phyloP scores from a whole-genome alignment of 2,888 invertebrate genomes.

The Leptodirus hochenwartii region DNA sequence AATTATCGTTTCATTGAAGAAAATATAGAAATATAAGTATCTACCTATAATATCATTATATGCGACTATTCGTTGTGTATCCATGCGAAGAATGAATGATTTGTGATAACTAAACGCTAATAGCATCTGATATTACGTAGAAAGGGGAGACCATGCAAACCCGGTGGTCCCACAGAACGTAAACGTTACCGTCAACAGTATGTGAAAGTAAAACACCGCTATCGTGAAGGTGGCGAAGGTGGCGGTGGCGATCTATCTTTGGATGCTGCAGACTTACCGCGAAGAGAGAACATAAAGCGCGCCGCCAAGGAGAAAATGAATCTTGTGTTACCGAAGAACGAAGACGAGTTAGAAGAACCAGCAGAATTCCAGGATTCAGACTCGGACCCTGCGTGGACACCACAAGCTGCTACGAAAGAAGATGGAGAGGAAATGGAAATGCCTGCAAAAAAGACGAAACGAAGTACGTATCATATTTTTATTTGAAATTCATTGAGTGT shows the following conservation, averaged over 20 bases:
- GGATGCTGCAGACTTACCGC: conserved; percentile 26
- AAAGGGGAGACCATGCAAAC: conserved; percentile 29
- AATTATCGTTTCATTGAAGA: no score
- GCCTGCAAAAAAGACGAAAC: conserved; percentile 16
- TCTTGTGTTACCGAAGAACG: conserved; percentile 20
- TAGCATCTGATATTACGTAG: no score
- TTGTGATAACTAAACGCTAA: no score
- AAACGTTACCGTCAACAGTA: conserved; percentile 16
- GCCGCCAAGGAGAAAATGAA: conserved; percentile 45
- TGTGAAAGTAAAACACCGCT: neutral
- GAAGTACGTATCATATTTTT: conserved; percentile 10
- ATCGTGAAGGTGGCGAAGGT: conserved; percentile 1
- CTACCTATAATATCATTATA: no score
- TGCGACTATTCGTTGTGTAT: no score
- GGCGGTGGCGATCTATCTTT: neutral
- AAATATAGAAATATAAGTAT: no score
- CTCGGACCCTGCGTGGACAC: conserved; percentile 62
- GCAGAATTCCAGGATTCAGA: conserved; percentile 43
- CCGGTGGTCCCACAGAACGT: conserved; percentile 25
- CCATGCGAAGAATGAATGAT: no score
- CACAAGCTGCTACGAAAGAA: conserved; percentile 31
- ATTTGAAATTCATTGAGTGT: neutral
- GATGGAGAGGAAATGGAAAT: conserved; percentile 23
- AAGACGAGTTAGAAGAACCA: conserved; percentile 36
- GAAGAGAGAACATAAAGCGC: conserved; percentile 41